Base-by-base conservation (phyloP, 2,113 vertebrate species). In the Plestiodon gilberti region DNA sequence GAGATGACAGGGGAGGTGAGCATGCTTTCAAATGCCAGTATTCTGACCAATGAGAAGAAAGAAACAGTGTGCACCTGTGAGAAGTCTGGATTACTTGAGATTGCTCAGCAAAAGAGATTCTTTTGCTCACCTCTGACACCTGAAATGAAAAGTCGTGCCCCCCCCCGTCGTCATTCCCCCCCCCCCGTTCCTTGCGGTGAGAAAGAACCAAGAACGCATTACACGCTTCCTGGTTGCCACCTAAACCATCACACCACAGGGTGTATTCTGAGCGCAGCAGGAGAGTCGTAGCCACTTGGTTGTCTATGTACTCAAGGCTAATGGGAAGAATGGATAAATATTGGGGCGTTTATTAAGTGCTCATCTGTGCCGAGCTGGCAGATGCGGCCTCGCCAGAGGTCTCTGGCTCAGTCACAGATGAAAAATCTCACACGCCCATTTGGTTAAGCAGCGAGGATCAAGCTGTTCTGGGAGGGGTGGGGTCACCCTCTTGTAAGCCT, bases 341-440 rank as follows among this genome's bases (percentile, higher is more conserved):
- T 14, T 35, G 65, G 20, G 8, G 81, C 30, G 33, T 2, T 79
- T 82, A 78, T 89, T 79, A 64, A 77, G n/a, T 78, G n/a, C 71
- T 3, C 64, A 40, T 18, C 3, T 4, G 9, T 43, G 22, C 62
- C 52, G 9, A 38, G 20, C 57, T 57, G 11, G 81, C 10, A 75
- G 75, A 78, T 71, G 1, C 0, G 64, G 1, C 89, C 30, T 67
- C 48, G 81, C 61, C 0, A 4, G 0, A 79, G 59, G 0, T 1
- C 55, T 23, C 80, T 20, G 3, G 9, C 0, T 0, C 7, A 70
- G 86, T 73, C 30, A 25, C 43, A 70, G 77, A 33, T 7, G 48
- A 70, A 40, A 79, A 23, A 71, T 30, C 28, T 30, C 65, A 20
- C 73, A 59, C 3, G 11, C 48, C 62, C 48, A 6, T 28, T 28